Evolutionary conservation across 2,797 vertebrate genomes (phyloP).

Genomic region (Sebastes iracundus): DNA sequence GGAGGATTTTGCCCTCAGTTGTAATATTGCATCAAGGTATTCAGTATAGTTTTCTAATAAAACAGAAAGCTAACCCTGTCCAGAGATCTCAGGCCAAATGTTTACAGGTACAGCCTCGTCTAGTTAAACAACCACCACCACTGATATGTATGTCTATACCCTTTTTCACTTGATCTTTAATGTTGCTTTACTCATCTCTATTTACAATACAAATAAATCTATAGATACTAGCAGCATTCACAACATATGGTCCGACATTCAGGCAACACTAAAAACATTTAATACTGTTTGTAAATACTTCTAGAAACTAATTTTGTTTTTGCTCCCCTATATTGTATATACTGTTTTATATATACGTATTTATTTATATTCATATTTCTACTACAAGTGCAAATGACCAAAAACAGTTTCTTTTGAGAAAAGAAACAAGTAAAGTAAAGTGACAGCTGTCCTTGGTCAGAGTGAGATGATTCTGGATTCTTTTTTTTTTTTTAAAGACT

Average conservation of each 20-base stretch:
- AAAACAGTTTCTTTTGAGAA: constrained; percentile 72
- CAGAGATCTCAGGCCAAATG: constrained; percentile 56
- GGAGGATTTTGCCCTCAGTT: constrained; percentile 42
- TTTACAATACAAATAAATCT: constrained; percentile 84
- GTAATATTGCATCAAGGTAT: constrained; percentile 75
- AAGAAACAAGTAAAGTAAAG: constrained; percentile 67
- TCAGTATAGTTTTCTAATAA: constrained; percentile 51
- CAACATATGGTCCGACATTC: constrained; percentile 81
- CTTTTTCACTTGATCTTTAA: constrained; percentile 68
- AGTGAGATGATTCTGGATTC: constrained; percentile 71
- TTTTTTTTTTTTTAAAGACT: constrained; percentile 39
- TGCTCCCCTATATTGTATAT: constrained; percentile 75
- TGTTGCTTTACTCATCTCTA: constrained; percentile 72
- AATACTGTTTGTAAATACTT: constrained; percentile 76
- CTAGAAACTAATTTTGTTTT: constrained; percentile 81
- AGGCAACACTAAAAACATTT: constrained; percentile 83
- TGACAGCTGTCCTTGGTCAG: constrained; percentile 75
- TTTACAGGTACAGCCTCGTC: constrained; percentile 64
- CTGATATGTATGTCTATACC: constrained; percentile 82
- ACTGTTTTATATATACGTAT: constrained; percentile 68
- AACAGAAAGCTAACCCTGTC: constrained; percentile 71
- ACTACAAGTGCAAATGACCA: constrained; percentile 84
- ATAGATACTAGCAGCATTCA: constrained; percentile 86
- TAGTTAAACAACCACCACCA: constrained; percentile 59
- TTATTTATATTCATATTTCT: constrained; percentile 75